Conservation (phyloP, 2,797 vertebrate genomes). For the Rhyacichthys aspro region DNA sequence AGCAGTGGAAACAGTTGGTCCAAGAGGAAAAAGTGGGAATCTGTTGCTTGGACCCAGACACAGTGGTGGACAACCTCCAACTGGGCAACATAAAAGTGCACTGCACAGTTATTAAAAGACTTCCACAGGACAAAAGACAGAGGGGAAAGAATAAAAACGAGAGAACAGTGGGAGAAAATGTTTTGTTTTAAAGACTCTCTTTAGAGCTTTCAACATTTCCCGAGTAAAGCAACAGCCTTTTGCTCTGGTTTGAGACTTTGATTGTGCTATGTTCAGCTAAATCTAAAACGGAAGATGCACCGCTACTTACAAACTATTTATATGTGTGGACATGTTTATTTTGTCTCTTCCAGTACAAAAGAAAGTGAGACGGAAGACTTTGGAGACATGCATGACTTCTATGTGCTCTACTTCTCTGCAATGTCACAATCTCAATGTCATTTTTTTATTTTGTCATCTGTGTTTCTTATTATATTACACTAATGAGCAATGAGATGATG, state of each 20-base stretch:
- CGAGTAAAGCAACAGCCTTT: conserved; percentile 32
- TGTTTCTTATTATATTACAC: conserved; percentile 81
- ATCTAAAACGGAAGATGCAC: conserved; percentile 55
- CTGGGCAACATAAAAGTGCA: conserved; percentile 38
- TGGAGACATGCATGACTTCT: conserved; percentile 48
- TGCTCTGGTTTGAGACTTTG: conserved; percentile 42
- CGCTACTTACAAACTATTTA: conserved; percentile 82
- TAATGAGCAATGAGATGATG: conserved; percentile 81
- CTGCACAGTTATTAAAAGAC: conserved; percentile 49
- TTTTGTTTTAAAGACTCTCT: conserved; percentile 40
- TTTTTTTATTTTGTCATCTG: conserved; percentile 58
- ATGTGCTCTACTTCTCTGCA: conserved; percentile 54
- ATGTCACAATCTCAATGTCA: conserved; percentile 66
- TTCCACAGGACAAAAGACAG: conserved; percentile 43
- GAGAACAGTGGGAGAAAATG: conserved; percentile 26
- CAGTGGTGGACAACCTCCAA: conserved; percentile 40
- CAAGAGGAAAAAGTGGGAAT: conserved; percentile 33
- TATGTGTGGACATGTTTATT: conserved; percentile 71
- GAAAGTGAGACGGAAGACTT: conserved; percentile 52
- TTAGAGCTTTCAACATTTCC: conserved; percentile 48
- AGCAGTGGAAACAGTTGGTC: conserved; percentile 50
- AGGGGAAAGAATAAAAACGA: conserved; percentile 24
- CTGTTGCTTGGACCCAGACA: conserved; percentile 35
- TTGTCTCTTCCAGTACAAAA: conserved; percentile 54
- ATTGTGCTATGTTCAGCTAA: conserved; percentile 64